These are phyloP conservation scores for Listronotus bonariensis DNA, from an alignment of 1,140 invertebrate genomes.

Conservation along the genomic window DNA sequence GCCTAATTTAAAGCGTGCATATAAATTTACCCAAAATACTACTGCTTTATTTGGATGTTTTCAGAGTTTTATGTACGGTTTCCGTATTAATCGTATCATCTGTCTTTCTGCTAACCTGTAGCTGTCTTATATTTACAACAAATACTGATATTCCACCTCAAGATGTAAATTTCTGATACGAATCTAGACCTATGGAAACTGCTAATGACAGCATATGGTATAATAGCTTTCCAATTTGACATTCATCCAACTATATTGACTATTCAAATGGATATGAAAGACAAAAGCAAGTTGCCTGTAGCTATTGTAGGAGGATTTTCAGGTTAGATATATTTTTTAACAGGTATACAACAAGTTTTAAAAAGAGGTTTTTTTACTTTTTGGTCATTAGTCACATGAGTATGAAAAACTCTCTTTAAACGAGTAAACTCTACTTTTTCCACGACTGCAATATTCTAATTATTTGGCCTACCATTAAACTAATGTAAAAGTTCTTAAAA, in stretches of 20 bases:
- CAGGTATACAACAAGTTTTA: too few relatives aligned
- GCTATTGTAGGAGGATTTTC: constrained; percentile 69
- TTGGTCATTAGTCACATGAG: too few relatives aligned
- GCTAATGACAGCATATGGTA: constrained; percentile 65
- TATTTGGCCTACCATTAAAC: too few relatives aligned
- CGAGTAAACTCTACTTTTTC: too few relatives aligned
- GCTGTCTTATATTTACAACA: constrained; percentile 55
- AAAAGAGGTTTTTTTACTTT: too few relatives aligned
- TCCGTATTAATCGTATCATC: constrained; percentile 64
- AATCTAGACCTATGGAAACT: constrained; percentile 53
- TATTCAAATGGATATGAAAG: constrained; percentile 78
- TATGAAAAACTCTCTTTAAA: too few relatives aligned
- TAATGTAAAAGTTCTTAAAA: too few relatives aligned
- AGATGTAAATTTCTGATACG: constrained; percentile 2
- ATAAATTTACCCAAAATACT: too few relatives aligned
- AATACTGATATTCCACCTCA: constrained; percentile 5
- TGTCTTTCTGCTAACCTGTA: constrained; percentile 63
- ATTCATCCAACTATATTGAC: constrained; percentile 79
- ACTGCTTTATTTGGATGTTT: constrained; percentile 28
- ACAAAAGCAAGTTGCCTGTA: constrained; percentile 66
- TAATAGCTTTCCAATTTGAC: constrained; percentile 75
- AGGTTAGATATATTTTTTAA: constrained; percentile 57
- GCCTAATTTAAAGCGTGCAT: too few relatives aligned
- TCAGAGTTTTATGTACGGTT: constrained; percentile 62
- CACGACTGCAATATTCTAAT: too few relatives aligned